Base-by-base conservation (phyloP, 2,797 vertebrate species). In the Ateles fusciceps region DNA sequence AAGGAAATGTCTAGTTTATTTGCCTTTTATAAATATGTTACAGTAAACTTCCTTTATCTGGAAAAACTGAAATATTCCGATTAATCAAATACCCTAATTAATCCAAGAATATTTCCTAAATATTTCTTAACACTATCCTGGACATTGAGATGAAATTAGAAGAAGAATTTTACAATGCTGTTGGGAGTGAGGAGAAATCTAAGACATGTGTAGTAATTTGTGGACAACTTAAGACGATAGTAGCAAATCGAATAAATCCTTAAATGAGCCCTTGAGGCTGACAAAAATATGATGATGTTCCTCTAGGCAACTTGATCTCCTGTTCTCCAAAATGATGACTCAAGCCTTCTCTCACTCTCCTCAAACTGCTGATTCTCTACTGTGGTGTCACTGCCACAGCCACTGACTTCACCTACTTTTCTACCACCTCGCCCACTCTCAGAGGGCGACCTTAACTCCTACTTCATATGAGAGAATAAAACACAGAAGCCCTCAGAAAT, bases 111-210 rank as follows among this genome's bases (percentile, higher is more conserved):
- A 92, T 89, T 89, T 68, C n/a, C 64, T 64, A 80, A 74, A 48
- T 68, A n/a, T 83, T 97, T 92, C 33, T 95, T 44, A 76, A 57
- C 72, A 64, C 33, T 94, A 48, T 78, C 55, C 28, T 93, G 59
- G 48, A 52, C 71, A 93, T n/a, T 83, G 28, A 76, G 42, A 71
- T 26, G 39, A 89, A 92, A 78, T 59, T 13, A 59, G 8, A 92
- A 72, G 24, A 72, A 71, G 21, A 64, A 78, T 78, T 85, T 79
- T 83, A 78, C 7, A 85, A n/a, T 71, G 71, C 6, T 46, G 2
- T 64, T 33, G 7, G 36, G 28, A 8, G 6, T 52, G 5, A 78
- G 9, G n/a, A 87, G 36, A 89, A 87, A 26, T 68, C 76, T 86
- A 46, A 95, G 36, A 86, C 19, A 85, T 21, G 22, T 22, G 30